Evolutionary conservation across 1,140 invertebrate genomes (phyloP).

Genomic region (Hormaphis cornu): DNA sequence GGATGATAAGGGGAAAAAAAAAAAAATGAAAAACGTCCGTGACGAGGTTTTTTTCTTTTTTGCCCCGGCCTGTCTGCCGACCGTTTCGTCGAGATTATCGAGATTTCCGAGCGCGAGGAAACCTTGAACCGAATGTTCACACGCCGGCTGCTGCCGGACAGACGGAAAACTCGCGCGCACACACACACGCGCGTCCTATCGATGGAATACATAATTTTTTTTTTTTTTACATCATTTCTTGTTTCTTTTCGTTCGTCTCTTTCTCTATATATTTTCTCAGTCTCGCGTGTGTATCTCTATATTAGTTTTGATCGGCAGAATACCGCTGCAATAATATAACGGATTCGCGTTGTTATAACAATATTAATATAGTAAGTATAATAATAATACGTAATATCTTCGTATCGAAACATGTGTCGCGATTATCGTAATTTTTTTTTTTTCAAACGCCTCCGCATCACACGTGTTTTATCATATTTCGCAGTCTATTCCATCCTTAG

Average conservation of each 20-base stretch:
- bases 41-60: background rate
- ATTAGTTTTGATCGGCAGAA: background rate
- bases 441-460: background rate
- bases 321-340: constrained; percentile 13
- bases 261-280: background rate
- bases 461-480: background rate
- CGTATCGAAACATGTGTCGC: background rate
- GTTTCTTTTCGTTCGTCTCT: background rate
- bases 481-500: too few relatives aligned
- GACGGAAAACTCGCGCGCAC: constrained; percentile 4
- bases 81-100: constrained; percentile 13
- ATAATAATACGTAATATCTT: too few relatives aligned
- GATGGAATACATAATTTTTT: constrained; percentile 16
- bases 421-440: background rate
- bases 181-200: constrained; percentile 10
- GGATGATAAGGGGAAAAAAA: background rate
- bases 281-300: background rate
- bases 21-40: constrained; percentile 4
- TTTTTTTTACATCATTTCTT: background rate
- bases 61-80: background rate
- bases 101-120: constrained; percentile 7
- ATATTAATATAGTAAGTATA: background rate
- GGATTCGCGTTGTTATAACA: background rate
- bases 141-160: constrained; percentile 4
- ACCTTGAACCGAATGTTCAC: constrained; percentile 30